Conservation (phyloP, 37 sponge, comb jelly and placozoan genomes). For the Crambe crambe region DNA sequence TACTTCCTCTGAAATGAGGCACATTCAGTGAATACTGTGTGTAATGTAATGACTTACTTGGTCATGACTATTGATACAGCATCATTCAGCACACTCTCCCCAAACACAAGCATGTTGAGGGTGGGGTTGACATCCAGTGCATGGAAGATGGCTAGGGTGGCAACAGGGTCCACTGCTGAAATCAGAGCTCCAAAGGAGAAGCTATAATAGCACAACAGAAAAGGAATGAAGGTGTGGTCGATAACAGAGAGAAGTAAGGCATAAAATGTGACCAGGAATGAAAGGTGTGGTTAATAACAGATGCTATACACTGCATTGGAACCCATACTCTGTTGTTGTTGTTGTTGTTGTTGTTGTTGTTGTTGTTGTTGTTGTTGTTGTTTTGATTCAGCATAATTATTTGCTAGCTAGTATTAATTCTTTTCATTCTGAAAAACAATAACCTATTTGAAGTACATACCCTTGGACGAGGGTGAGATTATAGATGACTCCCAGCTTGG, state of each 20-base stretch:
- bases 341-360: too few relatives aligned
- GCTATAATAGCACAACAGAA: conserved; percentile 31
- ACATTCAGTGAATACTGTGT: not conserved
- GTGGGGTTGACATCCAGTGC: conserved; percentile 92
- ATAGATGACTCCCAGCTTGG: conserved; percentile 42
- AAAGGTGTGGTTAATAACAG: not conserved
- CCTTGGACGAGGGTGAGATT: conserved; percentile 22
- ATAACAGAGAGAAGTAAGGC: too few relatives aligned
- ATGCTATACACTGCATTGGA: too few relatives aligned
- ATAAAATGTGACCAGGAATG: too few relatives aligned
- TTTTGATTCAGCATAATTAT: too few relatives aligned
- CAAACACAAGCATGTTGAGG: conserved; percentile 97
- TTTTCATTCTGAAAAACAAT: too few relatives aligned
- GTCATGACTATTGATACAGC: conserved; percentile 98
- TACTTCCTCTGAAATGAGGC: too few relatives aligned
- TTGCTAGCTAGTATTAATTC: too few relatives aligned
- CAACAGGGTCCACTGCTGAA: conserved; percentile 97
- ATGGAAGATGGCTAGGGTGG: conserved; percentile 95
- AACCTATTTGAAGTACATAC: too few relatives aligned
- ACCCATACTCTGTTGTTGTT: too few relatives aligned
- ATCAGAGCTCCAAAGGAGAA: conserved; percentile 95
- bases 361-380: too few relatives aligned
- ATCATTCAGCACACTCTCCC: conserved; percentile 96
- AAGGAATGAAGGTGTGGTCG: not conserved
- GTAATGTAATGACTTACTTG: conserved; percentile 79